Evolutionary conservation across 53 echinoderm and acorn worm genomes (phyloP), one percentile per base, ranked within the genome.

Genomic region (Holothuria scabra): DNA sequence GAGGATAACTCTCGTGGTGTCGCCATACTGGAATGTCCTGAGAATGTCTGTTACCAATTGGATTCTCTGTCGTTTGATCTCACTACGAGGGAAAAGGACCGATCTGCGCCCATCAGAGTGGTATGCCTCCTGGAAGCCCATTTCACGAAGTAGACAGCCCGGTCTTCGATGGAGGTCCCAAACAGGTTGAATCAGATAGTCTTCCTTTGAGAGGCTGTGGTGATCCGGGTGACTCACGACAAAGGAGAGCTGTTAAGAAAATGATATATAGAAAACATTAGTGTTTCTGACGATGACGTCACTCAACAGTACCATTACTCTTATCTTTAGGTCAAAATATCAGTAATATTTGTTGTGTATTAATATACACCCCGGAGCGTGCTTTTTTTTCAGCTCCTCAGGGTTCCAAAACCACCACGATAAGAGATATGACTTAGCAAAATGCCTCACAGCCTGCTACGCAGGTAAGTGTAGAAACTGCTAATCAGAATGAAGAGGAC

Each of bases 121-220:
- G 28, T 64, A 64, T 1, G 33, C 41, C 60, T 81, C 82, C 41
- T 81, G 82, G 28, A 83, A 91, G 67, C 85, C 85, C 74, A 91
- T 80, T 25, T 82, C 82, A 23, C 74, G 68, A 8, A 91, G 81
- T n/a, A 91, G 59, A 29, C 74, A 91, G 11, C 91, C 88, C 6
- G 91, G 91, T 14, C 91, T 63, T 57, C 88, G 44, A 66, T 91
- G 91, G 2, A 85, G 65, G 67, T 91, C 91, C 88, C 91, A 88
- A 21, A 91, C 62, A 13, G 91, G 85, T 75, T 85, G 74, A 32
- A 91, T 82, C 16, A 91, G 78, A 56, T 80, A 79, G 80, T 91
- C 83, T 57, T 87, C 84, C 28, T 87, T 67, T 6, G 87, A 79
- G 25, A 91, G 62, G 29, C 74, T 59, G 67, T 75, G 72, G 33